These are phyloP conservation scores for Allobates femoralis DNA, from an alignment of 2,797 vertebrate genomes.

Conservation along the genomic window DNA sequence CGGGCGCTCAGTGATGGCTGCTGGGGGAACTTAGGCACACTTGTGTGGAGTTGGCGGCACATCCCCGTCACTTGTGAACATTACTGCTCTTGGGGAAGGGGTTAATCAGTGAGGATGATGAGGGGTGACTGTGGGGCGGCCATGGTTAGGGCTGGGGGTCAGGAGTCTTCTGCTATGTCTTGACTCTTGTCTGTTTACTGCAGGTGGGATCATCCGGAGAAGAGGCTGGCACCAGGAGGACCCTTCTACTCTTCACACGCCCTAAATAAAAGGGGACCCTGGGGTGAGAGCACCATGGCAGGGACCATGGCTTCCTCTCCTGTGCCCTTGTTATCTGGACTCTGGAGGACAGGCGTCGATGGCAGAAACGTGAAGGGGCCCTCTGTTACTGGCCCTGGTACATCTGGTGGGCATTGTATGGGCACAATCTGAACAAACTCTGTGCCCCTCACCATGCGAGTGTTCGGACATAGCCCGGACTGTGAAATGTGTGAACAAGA, in stretches of 20 bases:
- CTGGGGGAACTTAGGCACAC: background rate
- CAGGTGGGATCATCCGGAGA: background rate
- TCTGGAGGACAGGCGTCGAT: constrained; percentile 13
- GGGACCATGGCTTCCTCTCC: constrained; percentile 49
- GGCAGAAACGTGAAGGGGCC: constrained; percentile 58
- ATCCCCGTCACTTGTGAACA: background rate
- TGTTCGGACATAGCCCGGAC: constrained; percentile 78
- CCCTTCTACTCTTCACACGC: background rate
- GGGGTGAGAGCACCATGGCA: constrained; percentile 26
- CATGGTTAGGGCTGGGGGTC: background rate
- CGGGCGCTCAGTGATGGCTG: background rate
- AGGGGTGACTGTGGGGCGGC: constrained; percentile 4
- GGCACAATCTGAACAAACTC: constrained; percentile 48
- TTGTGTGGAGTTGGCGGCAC: background rate
- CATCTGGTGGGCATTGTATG: constrained; percentile 64
- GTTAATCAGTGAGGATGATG: constrained; percentile 38
- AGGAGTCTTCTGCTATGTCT: background rate
- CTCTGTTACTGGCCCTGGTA: constrained; percentile 63
- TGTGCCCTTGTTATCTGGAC: background rate
- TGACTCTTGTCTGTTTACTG: background rate
- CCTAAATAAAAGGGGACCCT: constrained; percentile 29
- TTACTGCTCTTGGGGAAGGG: constrained; percentile 27
- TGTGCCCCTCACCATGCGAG: constrained; percentile 81
- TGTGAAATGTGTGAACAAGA: constrained; percentile 86
- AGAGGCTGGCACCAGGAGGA: background rate